Base-by-base conservation (phyloP, 2,888 invertebrate species). In the Noctua comes region DNA sequence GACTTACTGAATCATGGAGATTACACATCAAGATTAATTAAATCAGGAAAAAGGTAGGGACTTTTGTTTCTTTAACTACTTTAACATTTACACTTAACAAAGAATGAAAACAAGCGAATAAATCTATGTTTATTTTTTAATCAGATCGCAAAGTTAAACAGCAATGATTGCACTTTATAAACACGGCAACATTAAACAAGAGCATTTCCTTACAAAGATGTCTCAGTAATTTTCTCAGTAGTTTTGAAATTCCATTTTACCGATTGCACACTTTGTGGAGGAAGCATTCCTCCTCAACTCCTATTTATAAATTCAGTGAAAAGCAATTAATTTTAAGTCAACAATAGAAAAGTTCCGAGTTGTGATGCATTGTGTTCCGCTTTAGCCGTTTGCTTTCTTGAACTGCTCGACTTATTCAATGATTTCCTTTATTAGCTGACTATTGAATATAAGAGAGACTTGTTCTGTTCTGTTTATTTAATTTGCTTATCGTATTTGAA, bases 301-400 rank as follows among this genome's bases (percentile, higher is more conserved):
- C 88, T 93, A 91, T 93, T 94, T 94, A 92, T 93, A 90, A 92
- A 93, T 93, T 93, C 91, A 90, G 91, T 91, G 91, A 79, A 93
- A 93, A 94, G 95, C 95, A 96, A 96, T 96, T 96, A 96, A 96
- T 96, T 95, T 92, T 91, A 92, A 93, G 92, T 94, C 90, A 92
- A 96, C 96, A 96, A 96, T 96, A 93, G 95, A 94, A 95, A 96
- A 96, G 93, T 96, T 95, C 91, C 86, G 90, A 91, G 92, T 94
- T 95, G 94, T 95, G 95, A 95, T 94, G 95, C 93, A 95, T 96
- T 96, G 95, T 96, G 91, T 91, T 93, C 91, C 93, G 93, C 91
- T 94, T 83, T 93, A 94, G 93, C 93, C 90, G 93, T 94, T 94
- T 94, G 95, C 94, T 95, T 95, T 94, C 94, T 94, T 94, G 92